Conservation (phyloP, 2,888 invertebrate genomes). For the Cryptus armator region DNA sequence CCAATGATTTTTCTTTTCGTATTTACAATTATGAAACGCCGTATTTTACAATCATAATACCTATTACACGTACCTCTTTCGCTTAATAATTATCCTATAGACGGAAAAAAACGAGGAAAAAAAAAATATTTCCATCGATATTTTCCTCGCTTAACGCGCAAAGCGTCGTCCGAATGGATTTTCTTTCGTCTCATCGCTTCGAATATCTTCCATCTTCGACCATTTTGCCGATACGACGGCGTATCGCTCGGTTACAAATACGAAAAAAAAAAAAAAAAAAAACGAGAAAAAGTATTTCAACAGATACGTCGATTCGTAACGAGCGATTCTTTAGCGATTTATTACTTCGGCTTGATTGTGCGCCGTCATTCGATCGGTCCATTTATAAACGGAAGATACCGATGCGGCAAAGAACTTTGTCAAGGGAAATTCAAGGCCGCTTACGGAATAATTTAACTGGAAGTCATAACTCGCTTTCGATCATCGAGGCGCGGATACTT, state of each 20-base stretch:
- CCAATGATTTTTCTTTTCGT: constrained; percentile 77
- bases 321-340: constrained; percentile 23
- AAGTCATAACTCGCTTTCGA: constrained; percentile 40
- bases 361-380: background rate
- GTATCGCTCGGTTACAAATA: constrained; percentile 46
- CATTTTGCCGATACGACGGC: constrained; percentile 15
- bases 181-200: background rate
- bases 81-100: constrained; percentile 64
- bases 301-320: constrained; percentile 26
- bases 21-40: constrained; percentile 83
- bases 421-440: background rate
- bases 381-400: constrained; percentile 2
- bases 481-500: constrained; percentile 1
- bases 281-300: constrained; percentile 53
- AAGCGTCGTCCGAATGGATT: constrained; percentile 48
- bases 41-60: constrained; percentile 82
- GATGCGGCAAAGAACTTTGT: background rate
- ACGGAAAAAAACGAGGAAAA: constrained; percentile 7
- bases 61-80: constrained; percentile 74
- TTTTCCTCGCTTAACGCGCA: constrained; percentile 21
- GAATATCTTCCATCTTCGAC: background rate
- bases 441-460: constrained; percentile 36
- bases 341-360: background rate
- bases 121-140: constrained; percentile 56
- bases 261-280: constrained; percentile 16